phyloP scores from a whole-genome alignment of 2,113 vertebrate species.

The Clupea harengus region DNA sequence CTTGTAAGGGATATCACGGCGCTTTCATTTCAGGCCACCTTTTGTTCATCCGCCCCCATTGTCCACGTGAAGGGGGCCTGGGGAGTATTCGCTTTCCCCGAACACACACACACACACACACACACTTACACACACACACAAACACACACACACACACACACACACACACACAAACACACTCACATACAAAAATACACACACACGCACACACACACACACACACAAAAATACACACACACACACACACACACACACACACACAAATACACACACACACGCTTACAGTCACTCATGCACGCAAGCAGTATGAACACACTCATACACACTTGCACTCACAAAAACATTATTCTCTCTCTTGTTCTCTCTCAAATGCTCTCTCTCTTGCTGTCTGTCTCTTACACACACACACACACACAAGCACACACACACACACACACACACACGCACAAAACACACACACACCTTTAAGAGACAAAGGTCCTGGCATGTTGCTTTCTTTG shows the following conservation, averaged over 20 bases:
- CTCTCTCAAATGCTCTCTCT: not conserved
- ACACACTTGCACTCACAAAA: not conserved
- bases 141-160: not conserved
- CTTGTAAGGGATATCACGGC: slow-evolving; percentile 44
- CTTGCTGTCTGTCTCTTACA: not conserved
- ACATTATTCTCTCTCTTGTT: not conserved
- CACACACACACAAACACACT: slow-evolving; percentile 5
- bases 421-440: not conserved
- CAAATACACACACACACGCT: not conserved
- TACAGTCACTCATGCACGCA: no score
- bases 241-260: not conserved
- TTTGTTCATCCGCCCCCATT: slow-evolving; percentile 37
- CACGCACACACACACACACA: not conserved
- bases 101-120: not conserved
- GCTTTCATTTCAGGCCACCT: slow-evolving; percentile 29
- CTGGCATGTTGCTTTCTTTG: not conserved
- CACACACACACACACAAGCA: not conserved
- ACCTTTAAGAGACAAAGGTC: not conserved
- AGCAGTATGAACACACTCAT: slow-evolving; percentile 14
- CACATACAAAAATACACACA: slow-evolving; percentile 15
- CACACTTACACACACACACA: not conserved
- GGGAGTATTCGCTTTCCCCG: slow-evolving; percentile 45
- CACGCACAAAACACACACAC: not conserved
- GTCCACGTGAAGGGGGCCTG: slow-evolving; percentile 22
- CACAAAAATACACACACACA: not conserved